These are phyloP conservation scores for Perccottus glenii DNA, from an alignment of 2,113 vertebrate genomes.

Conservation along the genomic window DNA sequence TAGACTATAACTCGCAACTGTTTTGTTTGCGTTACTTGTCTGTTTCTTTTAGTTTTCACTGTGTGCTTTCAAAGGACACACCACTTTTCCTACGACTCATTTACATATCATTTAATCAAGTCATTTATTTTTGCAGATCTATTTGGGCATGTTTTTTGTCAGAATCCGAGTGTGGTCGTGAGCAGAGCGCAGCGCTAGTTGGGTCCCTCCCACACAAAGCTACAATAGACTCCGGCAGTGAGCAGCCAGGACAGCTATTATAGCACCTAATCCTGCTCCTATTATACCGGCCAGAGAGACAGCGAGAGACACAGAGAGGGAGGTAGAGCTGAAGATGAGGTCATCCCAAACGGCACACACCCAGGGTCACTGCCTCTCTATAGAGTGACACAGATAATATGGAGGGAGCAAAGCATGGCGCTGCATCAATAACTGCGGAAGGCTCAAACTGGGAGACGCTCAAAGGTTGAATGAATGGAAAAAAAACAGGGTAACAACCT, in stretches of 20 bases:
- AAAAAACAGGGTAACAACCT: constrained; percentile 37
- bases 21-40: background rate
- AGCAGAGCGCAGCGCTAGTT: constrained; percentile 49
- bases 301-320: constrained; percentile 73
- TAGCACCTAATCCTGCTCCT: constrained; percentile 78
- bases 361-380: constrained; percentile 76
- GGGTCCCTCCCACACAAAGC: constrained; percentile 75
- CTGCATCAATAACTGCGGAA: constrained; percentile 36
- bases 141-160: constrained; percentile 62
- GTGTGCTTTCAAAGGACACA: background rate
- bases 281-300: constrained; percentile 77
- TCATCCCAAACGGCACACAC: constrained; percentile 79
- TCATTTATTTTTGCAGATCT: constrained; percentile 19
- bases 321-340: constrained; percentile 78
- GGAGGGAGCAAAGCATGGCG: constrained; percentile 38
- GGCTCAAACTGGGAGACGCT: constrained; percentile 51
- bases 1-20: background rate
- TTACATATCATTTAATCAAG: constrained; percentile 16
- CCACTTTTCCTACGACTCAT: background rate
- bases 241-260: constrained; percentile 78
- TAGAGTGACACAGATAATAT: constrained; percentile 68
- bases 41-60: background rate
- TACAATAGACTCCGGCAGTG: constrained; percentile 80
- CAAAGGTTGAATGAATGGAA: constrained; percentile 38
- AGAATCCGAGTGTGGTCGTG: constrained; percentile 68